These are phyloP conservation scores for Serripes groenlandicus DNA, from an alignment of 2,888 invertebrate genomes.

Conservation along the genomic window DNA sequence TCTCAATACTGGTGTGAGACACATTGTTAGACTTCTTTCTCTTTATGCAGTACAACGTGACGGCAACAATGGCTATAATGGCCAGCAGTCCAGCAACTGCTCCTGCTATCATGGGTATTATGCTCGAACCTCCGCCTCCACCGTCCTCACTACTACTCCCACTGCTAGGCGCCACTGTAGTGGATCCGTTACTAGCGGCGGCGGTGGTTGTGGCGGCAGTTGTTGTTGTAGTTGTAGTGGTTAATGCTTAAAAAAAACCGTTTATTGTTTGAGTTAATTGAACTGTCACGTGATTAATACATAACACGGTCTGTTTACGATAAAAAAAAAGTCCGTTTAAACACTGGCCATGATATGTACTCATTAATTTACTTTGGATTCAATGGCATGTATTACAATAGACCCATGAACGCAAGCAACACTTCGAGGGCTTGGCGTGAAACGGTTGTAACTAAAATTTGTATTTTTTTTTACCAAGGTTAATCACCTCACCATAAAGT, in stretches of 20 bases:
- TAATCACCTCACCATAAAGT: no score
- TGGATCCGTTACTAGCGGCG: background rate
- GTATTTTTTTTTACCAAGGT: no score
- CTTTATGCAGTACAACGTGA: conserved; percentile 29
- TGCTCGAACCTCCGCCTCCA: conserved; percentile 9
- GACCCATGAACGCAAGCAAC: no score
- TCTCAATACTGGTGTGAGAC: conserved; percentile 21
- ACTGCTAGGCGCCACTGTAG: conserved; percentile 5
- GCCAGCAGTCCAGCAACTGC: conserved; percentile 38
- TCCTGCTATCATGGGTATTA: conserved; percentile 46
- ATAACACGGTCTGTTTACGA: background rate
- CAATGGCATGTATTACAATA: no score
- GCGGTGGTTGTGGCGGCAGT: background rate
- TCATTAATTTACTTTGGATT: no score
- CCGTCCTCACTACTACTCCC: conserved; percentile 5
- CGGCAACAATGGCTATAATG: background rate
- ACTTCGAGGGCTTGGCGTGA: no score
- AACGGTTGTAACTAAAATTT: no score
- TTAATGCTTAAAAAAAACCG: background rate
- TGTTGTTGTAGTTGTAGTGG: background rate
- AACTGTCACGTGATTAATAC: background rate
- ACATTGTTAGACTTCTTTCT: conserved; percentile 26
- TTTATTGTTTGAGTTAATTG: background rate
- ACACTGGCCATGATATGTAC: no score
- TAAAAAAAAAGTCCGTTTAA: no score